Evolutionary conservation across 2,113 vertebrate genomes (phyloP).

Genomic region (Brachyhypopomus gauderio): DNA sequence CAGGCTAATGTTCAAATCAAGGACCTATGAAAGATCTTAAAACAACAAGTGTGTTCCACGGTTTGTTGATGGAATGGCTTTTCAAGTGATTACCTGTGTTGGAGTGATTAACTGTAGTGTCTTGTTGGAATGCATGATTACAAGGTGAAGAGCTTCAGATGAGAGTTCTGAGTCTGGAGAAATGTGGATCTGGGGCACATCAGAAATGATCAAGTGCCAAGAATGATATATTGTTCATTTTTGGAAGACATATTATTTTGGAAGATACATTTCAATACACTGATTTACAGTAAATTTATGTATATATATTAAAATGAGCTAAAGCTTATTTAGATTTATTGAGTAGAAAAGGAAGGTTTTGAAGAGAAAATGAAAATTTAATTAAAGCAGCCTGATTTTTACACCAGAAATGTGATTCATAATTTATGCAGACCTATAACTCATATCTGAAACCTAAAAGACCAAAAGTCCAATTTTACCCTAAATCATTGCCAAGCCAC

Average conservation of each 20-base stretch:
- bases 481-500: not conserved
- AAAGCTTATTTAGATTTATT: not conserved
- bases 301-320: not conserved
- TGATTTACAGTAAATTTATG: not conserved
- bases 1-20: too few species aligned
- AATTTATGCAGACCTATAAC: not conserved
- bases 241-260: not conserved
- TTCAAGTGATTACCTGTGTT: too few species aligned
- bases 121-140: too few species aligned
- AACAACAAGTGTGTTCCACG: too few species aligned
- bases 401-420: conserved; percentile 7
- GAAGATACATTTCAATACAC: not conserved
- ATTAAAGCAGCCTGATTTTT: not conserved
- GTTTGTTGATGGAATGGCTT: too few species aligned
- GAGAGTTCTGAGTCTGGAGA: too few species aligned
- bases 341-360: not conserved
- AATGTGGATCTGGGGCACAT: too few species aligned
- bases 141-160: too few species aligned
- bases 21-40: too few species aligned
- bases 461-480: not conserved
- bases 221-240: too few species aligned
- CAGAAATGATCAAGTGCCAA: too few species aligned
- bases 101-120: too few species aligned
- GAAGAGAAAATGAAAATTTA: not conserved
- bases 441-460: not conserved